Conservation (phyloP, 2,888 invertebrate species). For the Deladenus siricidicola region DNA sequence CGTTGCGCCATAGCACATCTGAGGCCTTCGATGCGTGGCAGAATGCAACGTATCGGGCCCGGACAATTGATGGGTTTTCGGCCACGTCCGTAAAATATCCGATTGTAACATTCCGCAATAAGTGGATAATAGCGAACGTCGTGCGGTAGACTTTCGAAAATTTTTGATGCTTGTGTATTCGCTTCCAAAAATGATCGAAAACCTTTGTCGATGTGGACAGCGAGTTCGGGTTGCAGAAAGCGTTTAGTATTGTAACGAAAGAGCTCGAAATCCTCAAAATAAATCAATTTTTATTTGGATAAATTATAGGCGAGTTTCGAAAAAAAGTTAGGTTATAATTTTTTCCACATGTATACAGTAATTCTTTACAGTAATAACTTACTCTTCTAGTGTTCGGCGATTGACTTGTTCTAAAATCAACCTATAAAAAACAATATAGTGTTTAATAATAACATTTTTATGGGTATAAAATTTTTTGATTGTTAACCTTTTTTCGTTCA, state of each 20-base stretch:
- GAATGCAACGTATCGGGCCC: constrained; percentile 23
- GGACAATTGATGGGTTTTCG: constrained; percentile 29
- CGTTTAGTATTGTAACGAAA: constrained; percentile 27
- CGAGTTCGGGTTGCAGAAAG: constrained; percentile 12
- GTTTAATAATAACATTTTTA: too few relatives aligned
- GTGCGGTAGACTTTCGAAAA: constrained; percentile 31
- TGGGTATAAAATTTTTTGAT: too few relatives aligned
- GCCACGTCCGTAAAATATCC: constrained; percentile 41
- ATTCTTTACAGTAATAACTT: too few relatives aligned
- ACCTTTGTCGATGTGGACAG: constrained; percentile 11
- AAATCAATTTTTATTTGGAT: too few relatives aligned
- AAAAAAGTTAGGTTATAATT: too few relatives aligned
- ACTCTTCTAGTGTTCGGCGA: too few relatives aligned
- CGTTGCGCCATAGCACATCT: constrained; percentile 12
- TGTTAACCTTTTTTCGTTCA: too few relatives aligned
- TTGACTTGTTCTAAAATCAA: too few relatives aligned
- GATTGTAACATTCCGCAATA: constrained; percentile 44
- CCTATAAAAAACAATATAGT: too few relatives aligned
- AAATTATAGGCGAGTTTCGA: too few relatives aligned
- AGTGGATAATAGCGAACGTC: constrained; percentile 43
- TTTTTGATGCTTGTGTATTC: constrained; percentile 11
- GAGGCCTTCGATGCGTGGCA: constrained; percentile 15
- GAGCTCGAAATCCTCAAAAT: constrained; percentile 19
- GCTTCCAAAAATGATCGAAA: constrained; percentile 17
- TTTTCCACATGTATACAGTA: too few relatives aligned